A percentile compares a stretch with the other conserved stretches of the same genome.
These are phyloP conservation scores for Rostratula benghalensis DNA, from an alignment of 2,113 vertebrate species.

Conservation along the genomic window DNA sequence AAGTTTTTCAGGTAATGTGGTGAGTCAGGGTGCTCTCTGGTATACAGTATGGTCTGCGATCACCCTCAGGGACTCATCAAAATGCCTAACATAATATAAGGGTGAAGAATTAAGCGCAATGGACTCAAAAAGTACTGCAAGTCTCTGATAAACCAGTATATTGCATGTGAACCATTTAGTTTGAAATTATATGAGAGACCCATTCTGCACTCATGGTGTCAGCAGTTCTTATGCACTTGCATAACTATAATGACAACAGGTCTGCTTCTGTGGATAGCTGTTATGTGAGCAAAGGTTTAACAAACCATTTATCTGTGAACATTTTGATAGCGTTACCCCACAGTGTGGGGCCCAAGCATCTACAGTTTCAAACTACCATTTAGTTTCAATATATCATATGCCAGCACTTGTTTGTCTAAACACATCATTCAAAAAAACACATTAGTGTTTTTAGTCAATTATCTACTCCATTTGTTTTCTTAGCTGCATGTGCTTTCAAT, in stretches of 20 bases:
- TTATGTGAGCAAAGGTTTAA: not conserved
- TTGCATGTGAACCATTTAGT: not conserved
- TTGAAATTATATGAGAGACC: not conserved
- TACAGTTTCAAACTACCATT: slow-evolving; percentile 31
- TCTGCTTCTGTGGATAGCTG: not conserved
- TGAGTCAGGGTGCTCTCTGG: not conserved
- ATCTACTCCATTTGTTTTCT: slow-evolving; percentile 62
- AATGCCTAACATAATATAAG: not conserved
- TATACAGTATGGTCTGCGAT: not conserved
- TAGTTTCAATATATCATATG: slow-evolving; percentile 37
- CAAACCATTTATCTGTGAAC: slow-evolving; percentile 41
- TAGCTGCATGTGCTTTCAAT: slow-evolving; percentile 31
- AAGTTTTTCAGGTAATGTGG: not conserved
- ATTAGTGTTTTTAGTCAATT: slow-evolving; percentile 55
- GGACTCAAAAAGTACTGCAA: not conserved
- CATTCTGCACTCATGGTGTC: not conserved
- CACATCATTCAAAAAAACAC: slow-evolving; percentile 46
- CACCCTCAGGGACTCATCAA: not conserved
- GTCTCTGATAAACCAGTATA: not conserved
- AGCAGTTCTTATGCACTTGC: not conserved
- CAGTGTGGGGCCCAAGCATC: not conserved
- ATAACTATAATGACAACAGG: not conserved
- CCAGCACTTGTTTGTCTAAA: slow-evolving; percentile 54
- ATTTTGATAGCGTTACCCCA: not conserved
- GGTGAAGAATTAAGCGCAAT: not conserved